Conservation (phyloP, 2,888 invertebrate species). For the Escarpia spicata region DNA sequence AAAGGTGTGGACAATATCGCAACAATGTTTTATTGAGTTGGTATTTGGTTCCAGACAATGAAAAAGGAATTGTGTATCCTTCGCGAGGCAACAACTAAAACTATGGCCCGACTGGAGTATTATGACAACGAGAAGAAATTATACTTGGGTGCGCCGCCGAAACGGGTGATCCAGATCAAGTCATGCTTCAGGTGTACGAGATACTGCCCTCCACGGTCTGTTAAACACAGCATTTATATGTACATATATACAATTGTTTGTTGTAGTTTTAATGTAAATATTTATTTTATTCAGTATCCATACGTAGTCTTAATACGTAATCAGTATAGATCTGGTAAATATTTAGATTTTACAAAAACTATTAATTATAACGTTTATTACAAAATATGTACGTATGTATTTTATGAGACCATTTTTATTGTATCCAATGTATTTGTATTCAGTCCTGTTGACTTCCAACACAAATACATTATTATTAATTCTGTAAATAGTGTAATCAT, state of each 20-base stretch:
- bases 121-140: conserved; percentile 93
- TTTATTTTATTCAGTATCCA: background rate
- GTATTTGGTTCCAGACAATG: conserved; percentile 73
- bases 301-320: too few species aligned
- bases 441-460: too few species aligned
- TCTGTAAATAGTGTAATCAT: too few species aligned
- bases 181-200: conserved; percentile 81
- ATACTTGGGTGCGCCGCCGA: conserved; percentile 75
- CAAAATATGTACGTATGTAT: too few species aligned
- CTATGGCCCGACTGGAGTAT: conserved; percentile 85
- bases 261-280: background rate
- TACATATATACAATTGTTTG: too few species aligned
- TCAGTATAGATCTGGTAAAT: too few species aligned
- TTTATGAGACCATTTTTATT: too few species aligned
- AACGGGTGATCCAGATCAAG: conserved; percentile 81
- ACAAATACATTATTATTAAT: too few species aligned
- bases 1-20: background rate
- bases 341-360: too few species aligned
- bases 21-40: background rate
- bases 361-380: too few species aligned
- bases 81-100: conserved; percentile 78
- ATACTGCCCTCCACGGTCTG: background rate
- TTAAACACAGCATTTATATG: too few species aligned
- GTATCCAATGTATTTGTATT: too few species aligned
- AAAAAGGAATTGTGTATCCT: conserved; percentile 93